Evolutionary conservation across 2,113 vertebrate species (phyloP).

Genomic region (Arvicanthis niloticus): DNA sequence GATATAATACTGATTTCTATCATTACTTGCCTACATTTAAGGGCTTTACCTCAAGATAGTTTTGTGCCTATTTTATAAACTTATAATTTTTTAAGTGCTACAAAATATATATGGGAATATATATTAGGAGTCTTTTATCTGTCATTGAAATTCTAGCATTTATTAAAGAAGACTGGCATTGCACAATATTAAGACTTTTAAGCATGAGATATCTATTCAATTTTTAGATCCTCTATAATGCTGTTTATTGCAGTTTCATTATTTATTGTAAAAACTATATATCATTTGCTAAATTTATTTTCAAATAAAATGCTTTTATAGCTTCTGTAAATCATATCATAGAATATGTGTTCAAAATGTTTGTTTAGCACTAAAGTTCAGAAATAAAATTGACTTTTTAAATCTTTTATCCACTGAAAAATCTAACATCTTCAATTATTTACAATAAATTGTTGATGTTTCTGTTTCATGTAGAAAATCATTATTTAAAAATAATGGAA

Average conservation of each 20-base stretch:
- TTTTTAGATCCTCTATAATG: background rate
- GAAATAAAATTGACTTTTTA: slow-evolving; percentile 52
- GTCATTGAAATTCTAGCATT: background rate
- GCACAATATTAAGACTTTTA: background rate
- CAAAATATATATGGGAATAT: background rate
- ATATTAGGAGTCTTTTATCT: background rate
- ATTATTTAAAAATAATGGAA: slow-evolving; percentile 6
- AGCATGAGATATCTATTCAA: background rate
- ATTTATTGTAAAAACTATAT: background rate
- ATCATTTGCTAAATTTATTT: slow-evolving; percentile 58
- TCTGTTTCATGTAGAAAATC: slow-evolving; percentile 42
- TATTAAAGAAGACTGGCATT: background rate
- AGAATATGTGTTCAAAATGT: slow-evolving; percentile 32
- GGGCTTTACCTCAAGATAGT: background rate
- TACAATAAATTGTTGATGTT: slow-evolving; percentile 10
- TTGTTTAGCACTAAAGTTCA: slow-evolving; percentile 23
- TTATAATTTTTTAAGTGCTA: background rate
- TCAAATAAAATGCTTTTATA: slow-evolving; percentile 54
- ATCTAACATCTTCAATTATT: slow-evolving; percentile 46
- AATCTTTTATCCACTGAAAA: slow-evolving; percentile 45
- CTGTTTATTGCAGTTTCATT: slow-evolving; percentile 12
- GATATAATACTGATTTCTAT: background rate
- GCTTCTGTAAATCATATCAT: slow-evolving; percentile 34
- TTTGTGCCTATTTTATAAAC: background rate
- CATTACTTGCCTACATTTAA: background rate